Percentiles rank a stretch among this genome's conserved stretches.
phyloP scores from a whole-genome alignment of 2,888 invertebrate genomes.

The Dermolepida albohirtum region DNA sequence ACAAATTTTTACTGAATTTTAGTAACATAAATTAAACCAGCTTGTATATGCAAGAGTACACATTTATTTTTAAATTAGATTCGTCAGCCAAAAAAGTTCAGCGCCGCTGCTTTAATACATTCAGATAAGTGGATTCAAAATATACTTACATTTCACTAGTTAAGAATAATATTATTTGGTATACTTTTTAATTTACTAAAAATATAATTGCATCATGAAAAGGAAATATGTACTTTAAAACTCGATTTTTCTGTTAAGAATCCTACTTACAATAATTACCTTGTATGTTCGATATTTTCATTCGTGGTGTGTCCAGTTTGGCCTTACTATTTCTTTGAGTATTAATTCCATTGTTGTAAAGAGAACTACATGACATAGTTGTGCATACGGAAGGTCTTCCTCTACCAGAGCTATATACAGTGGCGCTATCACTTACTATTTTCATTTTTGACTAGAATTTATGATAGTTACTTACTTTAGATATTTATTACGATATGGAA shows the following conservation, averaged over 20 bases:
- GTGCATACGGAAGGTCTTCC: conserved; percentile 64
- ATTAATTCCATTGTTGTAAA: conserved; percentile 61
- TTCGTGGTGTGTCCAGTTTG: conserved; percentile 54
- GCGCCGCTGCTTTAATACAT: too few species aligned
- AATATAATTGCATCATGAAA: too few species aligned
- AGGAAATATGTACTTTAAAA: too few species aligned
- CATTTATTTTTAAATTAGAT: too few species aligned
- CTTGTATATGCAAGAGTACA: too few species aligned
- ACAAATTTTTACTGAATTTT: too few species aligned
- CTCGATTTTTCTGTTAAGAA: too few species aligned
- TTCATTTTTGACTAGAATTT: conserved; percentile 13
- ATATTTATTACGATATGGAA: conserved; percentile 59
- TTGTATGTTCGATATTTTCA: conserved; percentile 48
- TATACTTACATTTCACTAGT: too few species aligned
- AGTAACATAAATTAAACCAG: too few species aligned
- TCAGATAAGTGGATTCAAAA: neutral
- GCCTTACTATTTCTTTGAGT: conserved; percentile 56
- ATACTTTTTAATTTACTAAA: too few species aligned
- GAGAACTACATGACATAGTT: conserved; percentile 64
- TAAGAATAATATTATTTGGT: too few species aligned
- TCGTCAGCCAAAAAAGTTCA: too few species aligned
- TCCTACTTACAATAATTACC: conserved; percentile 40
- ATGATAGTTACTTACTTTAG: conserved; percentile 56
- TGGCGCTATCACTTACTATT: conserved; percentile 29
- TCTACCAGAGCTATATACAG: conserved; percentile 59